phyloP scores from a whole-genome alignment of 2,113 vertebrate genomes.

The Leptodactylus fuscus region DNA sequence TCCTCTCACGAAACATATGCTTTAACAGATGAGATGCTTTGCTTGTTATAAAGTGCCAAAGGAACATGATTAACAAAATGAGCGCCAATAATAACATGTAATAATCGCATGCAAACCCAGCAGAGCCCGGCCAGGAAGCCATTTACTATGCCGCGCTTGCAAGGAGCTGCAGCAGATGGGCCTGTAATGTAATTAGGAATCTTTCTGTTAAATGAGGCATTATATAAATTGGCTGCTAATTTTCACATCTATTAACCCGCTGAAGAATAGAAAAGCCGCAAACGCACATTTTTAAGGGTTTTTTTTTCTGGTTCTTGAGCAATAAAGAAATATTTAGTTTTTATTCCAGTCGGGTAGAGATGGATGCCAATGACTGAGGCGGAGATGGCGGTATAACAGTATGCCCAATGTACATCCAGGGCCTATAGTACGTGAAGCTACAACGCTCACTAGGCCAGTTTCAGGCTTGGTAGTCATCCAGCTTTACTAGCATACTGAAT shows the following conservation, averaged over 20 bases:
- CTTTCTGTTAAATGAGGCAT: conserved; percentile 83
- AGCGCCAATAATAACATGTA: conserved; percentile 58
- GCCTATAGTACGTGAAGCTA: too few relatives aligned
- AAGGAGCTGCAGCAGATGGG: conserved; percentile 72
- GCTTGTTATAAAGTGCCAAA: conserved; percentile 59
- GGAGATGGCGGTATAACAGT: too few relatives aligned
- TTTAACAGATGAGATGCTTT: conserved; percentile 63
- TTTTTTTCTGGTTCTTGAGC: conserved; percentile 76
- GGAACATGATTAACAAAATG: conserved; percentile 64
- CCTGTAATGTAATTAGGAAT: conserved; percentile 85
- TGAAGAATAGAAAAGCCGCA: conserved; percentile 71
- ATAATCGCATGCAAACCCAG: conserved; percentile 67
- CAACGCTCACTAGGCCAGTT: too few relatives aligned
- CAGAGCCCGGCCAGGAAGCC: conserved; percentile 48
- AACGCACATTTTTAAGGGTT: conserved; percentile 70
- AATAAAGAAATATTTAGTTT: conserved; percentile 9
- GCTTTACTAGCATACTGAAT: too few relatives aligned
- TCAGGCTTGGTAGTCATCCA: too few relatives aligned
- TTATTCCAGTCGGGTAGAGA: background rate
- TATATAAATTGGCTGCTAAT: conserved; percentile 89
- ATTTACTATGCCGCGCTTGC: conserved; percentile 45
- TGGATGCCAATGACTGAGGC: background rate
- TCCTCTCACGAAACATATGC: conserved; percentile 57
- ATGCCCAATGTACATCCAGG: too few relatives aligned
- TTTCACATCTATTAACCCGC: conserved; percentile 87